Conservation (phyloP, 64 coral and sea anemone species). For the Actinia equina region DNA sequence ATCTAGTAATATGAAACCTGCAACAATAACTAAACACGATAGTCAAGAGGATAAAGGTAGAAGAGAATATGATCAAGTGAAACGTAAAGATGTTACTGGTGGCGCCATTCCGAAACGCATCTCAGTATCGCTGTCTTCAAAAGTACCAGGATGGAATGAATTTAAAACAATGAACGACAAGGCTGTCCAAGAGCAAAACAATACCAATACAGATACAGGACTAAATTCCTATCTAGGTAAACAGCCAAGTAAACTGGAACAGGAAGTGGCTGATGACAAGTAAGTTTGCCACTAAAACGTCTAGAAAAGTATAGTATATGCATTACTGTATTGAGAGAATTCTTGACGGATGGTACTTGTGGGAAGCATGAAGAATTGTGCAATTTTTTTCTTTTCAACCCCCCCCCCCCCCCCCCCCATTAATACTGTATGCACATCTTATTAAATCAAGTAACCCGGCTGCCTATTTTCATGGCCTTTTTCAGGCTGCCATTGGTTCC, state of each 20-base stretch:
- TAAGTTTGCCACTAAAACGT: neutral
- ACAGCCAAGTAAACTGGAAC: neutral
- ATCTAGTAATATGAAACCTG: neutral
- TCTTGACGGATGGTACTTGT: no score
- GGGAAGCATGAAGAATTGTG: no score
- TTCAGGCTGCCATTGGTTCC: neutral
- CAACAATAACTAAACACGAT: neutral
- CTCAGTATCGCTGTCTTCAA: neutral
- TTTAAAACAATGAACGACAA: neutral
- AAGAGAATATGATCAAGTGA: neutral
- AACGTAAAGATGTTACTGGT: neutral
- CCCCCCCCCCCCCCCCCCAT: no score
- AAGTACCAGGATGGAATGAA: neutral
- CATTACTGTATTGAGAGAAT: no score
- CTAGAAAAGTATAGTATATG: no score
- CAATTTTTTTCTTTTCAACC: neutral
- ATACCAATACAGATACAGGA: neutral
- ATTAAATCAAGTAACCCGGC: no score
- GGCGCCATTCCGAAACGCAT: neutral
- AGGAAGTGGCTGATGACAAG: neutral
- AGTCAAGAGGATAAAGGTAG: neutral
- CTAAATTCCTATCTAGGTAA: neutral
- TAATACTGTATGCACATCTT: no score
- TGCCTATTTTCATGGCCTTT: neutral
- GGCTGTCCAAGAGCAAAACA: neutral